A percentile compares a stretch with the other conserved stretches of the same genome.
These are phyloP conservation scores for Heliangelus exortis DNA, from an alignment of 2,797 vertebrate genomes.

Conservation along the genomic window DNA sequence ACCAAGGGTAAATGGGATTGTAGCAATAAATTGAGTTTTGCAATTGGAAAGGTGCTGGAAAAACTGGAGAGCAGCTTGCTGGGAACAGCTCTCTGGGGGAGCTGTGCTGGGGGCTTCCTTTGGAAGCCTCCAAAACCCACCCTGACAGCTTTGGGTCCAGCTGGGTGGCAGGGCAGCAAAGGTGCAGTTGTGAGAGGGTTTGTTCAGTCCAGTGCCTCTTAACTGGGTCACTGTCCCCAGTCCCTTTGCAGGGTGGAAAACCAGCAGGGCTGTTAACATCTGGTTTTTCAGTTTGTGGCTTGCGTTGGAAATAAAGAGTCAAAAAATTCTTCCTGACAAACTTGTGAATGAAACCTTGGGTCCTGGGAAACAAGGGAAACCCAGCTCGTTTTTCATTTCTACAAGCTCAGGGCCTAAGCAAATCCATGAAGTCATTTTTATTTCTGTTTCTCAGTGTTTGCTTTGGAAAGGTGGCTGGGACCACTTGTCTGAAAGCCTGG, in stretches of 20 bases:
- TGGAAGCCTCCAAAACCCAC: background rate
- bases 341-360: constrained; percentile 11
- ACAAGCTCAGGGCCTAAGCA: background rate
- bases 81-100: background rate
- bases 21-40: background rate
- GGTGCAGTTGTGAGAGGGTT: background rate
- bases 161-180: background rate
- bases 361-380: background rate
- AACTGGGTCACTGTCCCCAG: fast-evolving
- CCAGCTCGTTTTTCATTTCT: constrained; percentile 11
- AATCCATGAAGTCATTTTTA: constrained; percentile 45
- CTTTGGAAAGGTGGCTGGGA: background rate
- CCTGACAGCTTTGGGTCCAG: background rate
- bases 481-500: background rate
- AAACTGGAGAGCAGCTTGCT: fast-evolving
- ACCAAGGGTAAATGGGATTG: background rate
- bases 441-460: constrained; percentile 28
- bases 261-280: background rate
- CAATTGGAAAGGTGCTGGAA: background rate
- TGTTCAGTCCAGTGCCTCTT: too few relatives aligned
- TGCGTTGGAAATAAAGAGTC: background rate
- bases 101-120: background rate
- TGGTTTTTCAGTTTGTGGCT: background rate
- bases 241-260: background rate
- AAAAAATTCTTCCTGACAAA: background rate